phyloP scores from a whole-genome alignment of 2,113 vertebrate genomes.

The Hystrix cristata region DNA sequence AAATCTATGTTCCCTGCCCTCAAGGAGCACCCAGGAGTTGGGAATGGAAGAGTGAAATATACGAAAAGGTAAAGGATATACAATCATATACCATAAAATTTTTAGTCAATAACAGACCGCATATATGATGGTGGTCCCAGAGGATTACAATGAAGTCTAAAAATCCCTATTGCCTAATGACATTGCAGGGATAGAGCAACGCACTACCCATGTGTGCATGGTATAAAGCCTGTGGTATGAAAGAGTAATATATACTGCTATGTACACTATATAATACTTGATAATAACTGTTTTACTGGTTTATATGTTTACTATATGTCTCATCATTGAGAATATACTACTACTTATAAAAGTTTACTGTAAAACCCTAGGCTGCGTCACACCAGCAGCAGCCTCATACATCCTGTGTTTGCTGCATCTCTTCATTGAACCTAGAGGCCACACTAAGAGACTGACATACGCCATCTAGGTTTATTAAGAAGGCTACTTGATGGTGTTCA shows the following conservation, averaged over 20 bases:
- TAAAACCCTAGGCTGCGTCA: neutral
- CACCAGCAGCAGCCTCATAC: neutral
- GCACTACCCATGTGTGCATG: neutral
- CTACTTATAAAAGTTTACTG: neutral
- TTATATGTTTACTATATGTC: neutral
- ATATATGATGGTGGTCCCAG: neutral
- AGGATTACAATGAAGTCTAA: neutral
- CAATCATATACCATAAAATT: neutral
- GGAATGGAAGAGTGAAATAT: constrained; percentile 5
- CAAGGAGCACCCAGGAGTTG: neutral
- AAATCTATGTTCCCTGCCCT: neutral
- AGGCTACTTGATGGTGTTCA: neutral
- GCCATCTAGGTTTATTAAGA: neutral
- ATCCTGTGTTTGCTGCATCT: neutral
- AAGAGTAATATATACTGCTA: neutral
- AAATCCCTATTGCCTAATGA: neutral
- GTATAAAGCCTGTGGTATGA: neutral
- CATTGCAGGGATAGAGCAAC: neutral
- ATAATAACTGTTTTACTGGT: neutral
- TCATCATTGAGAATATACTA: neutral
- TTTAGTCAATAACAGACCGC: neutral
- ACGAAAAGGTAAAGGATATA: constrained; percentile 9
- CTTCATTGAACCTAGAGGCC: neutral
- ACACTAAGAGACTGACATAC: neutral
- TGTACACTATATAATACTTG: neutral